Evolutionary conservation across 2,113 vertebrate genomes (phyloP).

Genomic region (Regulus satrapa): DNA sequence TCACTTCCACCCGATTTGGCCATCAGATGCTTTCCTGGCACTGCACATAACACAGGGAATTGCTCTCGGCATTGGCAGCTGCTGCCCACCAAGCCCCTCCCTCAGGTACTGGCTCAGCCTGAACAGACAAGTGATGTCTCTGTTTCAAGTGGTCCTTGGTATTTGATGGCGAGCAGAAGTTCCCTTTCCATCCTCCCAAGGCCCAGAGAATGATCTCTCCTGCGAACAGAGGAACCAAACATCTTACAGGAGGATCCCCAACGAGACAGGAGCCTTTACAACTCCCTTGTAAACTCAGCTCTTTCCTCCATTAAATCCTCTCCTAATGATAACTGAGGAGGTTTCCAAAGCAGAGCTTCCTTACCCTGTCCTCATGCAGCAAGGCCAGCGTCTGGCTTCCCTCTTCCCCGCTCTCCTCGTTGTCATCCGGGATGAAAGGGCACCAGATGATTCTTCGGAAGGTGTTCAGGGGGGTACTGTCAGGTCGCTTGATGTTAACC

Average conservation of each 20-base stretch:
- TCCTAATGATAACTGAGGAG: neutral
- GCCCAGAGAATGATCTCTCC: neutral
- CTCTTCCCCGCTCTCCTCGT: constrained; percentile 87
- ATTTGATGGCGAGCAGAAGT: neutral
- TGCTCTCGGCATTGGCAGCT: neutral
- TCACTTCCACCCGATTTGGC: neutral
- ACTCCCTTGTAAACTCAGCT: neutral
- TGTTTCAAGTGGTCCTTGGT: neutral
- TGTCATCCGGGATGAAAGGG: constrained; percentile 92
- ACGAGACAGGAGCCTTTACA: neutral
- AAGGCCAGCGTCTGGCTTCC: constrained; percentile 88
- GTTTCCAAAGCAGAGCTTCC: neutral
- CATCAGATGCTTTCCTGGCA: neutral
- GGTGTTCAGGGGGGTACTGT: constrained; percentile 82
- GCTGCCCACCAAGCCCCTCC: neutral
- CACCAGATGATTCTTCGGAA: constrained; percentile 96
- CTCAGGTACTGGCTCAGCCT: neutral
- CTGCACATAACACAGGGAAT: rapidly evolving
- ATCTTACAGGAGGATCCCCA: neutral
- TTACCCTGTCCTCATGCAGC: constrained; percentile 91
- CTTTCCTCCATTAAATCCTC: neutral
- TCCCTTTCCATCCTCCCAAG: neutral
- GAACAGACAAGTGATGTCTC: neutral
- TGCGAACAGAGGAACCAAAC: neutral
- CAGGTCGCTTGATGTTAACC: constrained; percentile 85